Evolutionary conservation across 2,888 invertebrate genomes (phyloP).

Genomic region (Dysmachus trigonus): DNA sequence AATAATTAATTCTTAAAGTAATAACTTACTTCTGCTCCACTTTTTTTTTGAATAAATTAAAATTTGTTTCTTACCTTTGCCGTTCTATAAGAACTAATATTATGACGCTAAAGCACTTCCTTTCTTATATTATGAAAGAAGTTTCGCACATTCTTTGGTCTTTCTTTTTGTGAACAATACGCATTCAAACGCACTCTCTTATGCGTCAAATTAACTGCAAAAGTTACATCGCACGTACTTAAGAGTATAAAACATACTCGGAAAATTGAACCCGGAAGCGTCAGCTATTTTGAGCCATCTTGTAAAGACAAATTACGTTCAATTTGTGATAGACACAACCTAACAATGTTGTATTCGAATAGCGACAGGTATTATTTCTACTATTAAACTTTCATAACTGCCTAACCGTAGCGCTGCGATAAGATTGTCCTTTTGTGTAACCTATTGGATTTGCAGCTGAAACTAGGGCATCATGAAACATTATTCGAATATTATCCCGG

Average conservation of each 20-base stretch:
- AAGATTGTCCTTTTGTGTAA: neutral
- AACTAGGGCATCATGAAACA: neutral
- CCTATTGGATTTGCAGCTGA: neutral
- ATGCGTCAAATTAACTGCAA: neutral
- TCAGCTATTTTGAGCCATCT: neutral
- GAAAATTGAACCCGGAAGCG: neutral
- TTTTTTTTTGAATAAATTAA: neutral
- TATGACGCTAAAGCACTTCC: neutral
- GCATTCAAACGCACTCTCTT: neutral
- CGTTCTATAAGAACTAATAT: neutral
- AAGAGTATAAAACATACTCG: neutral
- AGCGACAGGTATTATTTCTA: neutral
- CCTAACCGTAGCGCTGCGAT: neutral
- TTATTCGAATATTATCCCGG: neutral
- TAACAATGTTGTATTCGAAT: neutral
- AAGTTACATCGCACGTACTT: neutral
- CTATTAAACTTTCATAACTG: neutral
- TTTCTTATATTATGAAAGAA: neutral
- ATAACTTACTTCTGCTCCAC: too few species aligned
- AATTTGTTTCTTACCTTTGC: neutral
- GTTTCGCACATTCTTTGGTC: neutral
- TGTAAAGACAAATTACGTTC: neutral
- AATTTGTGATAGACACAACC: neutral
- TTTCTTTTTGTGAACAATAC: neutral
- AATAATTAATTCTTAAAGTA: too few species aligned